Evolutionary conservation across 2,797 vertebrate genomes (phyloP).

Genomic region (Euthynnus affinis): DNA sequence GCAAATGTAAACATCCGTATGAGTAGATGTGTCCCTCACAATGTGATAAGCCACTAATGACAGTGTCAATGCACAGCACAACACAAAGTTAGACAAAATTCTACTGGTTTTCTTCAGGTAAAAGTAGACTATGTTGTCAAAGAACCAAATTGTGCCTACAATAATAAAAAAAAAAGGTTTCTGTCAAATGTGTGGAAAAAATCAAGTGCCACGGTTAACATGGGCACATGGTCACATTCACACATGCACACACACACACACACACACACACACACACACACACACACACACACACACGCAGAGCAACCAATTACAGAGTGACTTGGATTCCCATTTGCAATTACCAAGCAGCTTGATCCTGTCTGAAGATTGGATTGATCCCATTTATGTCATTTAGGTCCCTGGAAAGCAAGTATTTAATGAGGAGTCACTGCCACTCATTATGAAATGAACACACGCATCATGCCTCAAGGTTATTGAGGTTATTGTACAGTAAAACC

Average conservation of each 20-base stretch:
- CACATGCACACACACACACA: conserved; percentile 17
- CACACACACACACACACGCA: not conserved
- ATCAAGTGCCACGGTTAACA: conserved; percentile 3
- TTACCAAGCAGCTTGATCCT: conserved; percentile 77
- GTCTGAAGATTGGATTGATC: conserved; percentile 81
- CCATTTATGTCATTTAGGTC: conserved; percentile 78
- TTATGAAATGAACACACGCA: conserved; percentile 73
- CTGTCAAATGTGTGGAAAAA: not conserved
- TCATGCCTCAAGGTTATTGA: conserved; percentile 67
- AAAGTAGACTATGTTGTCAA: not conserved
- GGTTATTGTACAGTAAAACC: conserved; percentile 36
- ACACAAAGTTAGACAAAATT: not conserved
- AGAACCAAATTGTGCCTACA: not conserved
- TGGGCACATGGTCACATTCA: conserved; percentile 10
- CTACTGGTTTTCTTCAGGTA: not conserved
- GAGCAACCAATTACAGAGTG: conserved; percentile 59
- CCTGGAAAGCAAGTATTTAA: conserved; percentile 77
- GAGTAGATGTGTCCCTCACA: not conserved
- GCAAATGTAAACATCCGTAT: no score
- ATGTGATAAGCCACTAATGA: not conserved
- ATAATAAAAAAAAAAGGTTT: not conserved
- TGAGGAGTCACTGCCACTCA: conserved; percentile 70
- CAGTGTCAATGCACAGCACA: not conserved
- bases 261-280: not conserved
- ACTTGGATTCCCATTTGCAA: conserved; percentile 77